These are phyloP conservation scores for Dermolepida albohirtum DNA, from an alignment of 2,888 invertebrate species.

Conservation along the genomic window DNA sequence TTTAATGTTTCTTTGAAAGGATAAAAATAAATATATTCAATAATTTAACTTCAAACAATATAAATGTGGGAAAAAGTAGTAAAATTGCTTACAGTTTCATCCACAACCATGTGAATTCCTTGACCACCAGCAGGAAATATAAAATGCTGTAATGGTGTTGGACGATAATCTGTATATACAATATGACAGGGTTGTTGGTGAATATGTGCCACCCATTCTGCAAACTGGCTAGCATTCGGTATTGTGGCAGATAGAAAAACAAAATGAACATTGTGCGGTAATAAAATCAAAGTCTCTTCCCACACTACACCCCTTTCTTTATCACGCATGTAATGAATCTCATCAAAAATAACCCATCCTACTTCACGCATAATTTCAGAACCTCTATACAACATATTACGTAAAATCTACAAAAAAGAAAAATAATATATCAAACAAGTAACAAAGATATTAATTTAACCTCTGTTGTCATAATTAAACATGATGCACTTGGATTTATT, in stretches of 20 bases:
- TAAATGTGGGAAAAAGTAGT: no score
- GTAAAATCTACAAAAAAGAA: constrained; percentile 77
- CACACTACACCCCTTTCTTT: constrained; percentile 99
- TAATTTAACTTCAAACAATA: no score
- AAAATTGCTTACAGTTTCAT: constrained; percentile 76
- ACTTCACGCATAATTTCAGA: constrained; percentile 99
- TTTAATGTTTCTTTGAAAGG: no score
- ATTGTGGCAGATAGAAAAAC: constrained; percentile 99
- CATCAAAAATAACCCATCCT: constrained; percentile 99
- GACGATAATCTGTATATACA: constrained; percentile 97
- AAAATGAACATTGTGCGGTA: constrained; percentile 98
- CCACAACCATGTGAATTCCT: constrained; percentile 95
- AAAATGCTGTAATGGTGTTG: constrained; percentile 98
- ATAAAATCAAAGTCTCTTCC: constrained; percentile 98
- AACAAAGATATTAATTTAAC: constrained; percentile 59
- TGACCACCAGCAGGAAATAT: constrained; percentile 97
- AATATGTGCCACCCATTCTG: constrained; percentile 93
- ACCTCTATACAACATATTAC: constrained; percentile 98
- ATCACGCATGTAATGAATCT: constrained; percentile 99
- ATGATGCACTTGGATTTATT: constrained; percentile 97
- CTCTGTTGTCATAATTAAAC: constrained; percentile 99
- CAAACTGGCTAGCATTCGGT: constrained; percentile 97
- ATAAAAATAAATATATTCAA: no score
- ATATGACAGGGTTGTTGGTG: constrained; percentile 99
- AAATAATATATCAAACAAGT: constrained; percentile 14